A percentile compares a stretch with the other conserved stretches of the same genome.
These are phyloP conservation scores for Calameuta pallipes DNA, from an alignment of 2,888 invertebrate genomes.

Conservation along the genomic window DNA sequence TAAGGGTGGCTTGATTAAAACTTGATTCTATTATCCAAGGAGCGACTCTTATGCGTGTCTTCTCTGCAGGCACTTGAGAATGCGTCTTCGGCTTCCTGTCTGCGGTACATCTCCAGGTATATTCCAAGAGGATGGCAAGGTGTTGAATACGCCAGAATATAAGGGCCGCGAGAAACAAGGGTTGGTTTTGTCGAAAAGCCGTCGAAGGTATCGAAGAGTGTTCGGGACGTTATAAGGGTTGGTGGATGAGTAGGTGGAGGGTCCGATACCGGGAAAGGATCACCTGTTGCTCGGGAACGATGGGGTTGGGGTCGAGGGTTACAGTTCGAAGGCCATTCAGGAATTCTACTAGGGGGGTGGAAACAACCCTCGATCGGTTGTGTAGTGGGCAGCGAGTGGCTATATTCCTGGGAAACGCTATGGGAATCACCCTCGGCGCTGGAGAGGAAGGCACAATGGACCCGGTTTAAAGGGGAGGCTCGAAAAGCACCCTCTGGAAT, in stretches of 20 bases:
- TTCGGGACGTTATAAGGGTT: neutral
- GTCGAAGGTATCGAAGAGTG: neutral
- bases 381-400: constrained; percentile 49
- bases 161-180: neutral
- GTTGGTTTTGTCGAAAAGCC: neutral
- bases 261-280: constrained; percentile 65
- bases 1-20: constrained; percentile 47
- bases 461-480: constrained; percentile 29
- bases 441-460: constrained; percentile 28
- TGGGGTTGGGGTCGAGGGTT: constrained; percentile 61
- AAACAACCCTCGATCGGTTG: constrained; percentile 54
- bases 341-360: constrained; percentile 50
- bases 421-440: constrained; percentile 20
- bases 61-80: neutral
- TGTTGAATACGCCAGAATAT: neutral
- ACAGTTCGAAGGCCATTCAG: constrained; percentile 63
- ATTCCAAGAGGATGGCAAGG: neutral
- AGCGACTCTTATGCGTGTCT: constrained; percentile 30
- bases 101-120: neutral
- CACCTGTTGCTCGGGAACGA: constrained; percentile 64
- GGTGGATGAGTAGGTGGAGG: constrained; percentile 23
- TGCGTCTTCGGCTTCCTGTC: neutral
- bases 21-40: constrained; percentile 46
- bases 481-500: neutral
- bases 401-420: constrained; percentile 35